Conservation (phyloP, 2,113 vertebrate genomes). For the Genyomyrus donnyi region DNA sequence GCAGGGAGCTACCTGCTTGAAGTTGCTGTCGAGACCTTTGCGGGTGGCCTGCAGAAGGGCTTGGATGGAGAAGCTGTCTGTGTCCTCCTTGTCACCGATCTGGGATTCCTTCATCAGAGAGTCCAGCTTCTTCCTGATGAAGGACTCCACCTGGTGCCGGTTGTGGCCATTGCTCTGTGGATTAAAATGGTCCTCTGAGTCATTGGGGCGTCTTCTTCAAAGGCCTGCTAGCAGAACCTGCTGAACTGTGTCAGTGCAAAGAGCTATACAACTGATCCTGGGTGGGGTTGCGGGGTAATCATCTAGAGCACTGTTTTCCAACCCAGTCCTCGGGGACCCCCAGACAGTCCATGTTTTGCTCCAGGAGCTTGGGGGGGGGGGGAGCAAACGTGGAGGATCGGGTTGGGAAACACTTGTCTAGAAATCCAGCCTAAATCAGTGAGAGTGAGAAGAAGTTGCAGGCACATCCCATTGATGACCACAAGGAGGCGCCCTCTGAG, state of each 20-base stretch:
- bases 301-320: neutral
- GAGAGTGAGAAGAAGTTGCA: neutral
- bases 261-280: neutral
- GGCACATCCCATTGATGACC: neutral
- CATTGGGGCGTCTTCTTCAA: slow-evolving; percentile 7
- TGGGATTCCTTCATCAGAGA: slow-evolving; percentile 87
- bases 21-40: slow-evolving; percentile 79
- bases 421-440: neutral
- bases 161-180: slow-evolving; percentile 73
- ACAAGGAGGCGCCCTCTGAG: neutral
- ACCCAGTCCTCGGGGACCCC: neutral
- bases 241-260: neutral
- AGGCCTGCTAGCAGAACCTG: neutral
- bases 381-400: neutral
- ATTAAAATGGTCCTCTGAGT: slow-evolving; percentile 35
- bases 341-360: neutral
- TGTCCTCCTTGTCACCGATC: slow-evolving; percentile 90
- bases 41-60: slow-evolving; percentile 86
- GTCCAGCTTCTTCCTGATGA: slow-evolving; percentile 91
- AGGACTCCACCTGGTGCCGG: slow-evolving; percentile 86
- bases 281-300: neutral
- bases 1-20: slow-evolving; percentile 71
- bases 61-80: slow-evolving; percentile 88
- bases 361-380: neutral
- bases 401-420: neutral